Conservation (phyloP, 1,140 invertebrate species). For the Drosophila pseudoananassae region DNA sequence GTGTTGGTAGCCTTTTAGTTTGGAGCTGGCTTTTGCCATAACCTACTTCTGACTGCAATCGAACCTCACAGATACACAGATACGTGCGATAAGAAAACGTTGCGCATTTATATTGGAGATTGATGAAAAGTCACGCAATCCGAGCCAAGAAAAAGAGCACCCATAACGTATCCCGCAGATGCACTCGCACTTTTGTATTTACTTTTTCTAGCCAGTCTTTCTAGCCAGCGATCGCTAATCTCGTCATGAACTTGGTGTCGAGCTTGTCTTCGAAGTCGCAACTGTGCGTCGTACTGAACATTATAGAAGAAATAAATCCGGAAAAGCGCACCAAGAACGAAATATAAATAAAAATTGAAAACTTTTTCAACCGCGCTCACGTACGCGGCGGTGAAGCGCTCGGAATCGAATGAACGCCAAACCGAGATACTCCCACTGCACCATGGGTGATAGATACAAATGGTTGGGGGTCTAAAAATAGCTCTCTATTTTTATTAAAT, state of each 20-base stretch:
- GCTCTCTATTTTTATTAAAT: background rate
- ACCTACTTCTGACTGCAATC: constrained; percentile 74
- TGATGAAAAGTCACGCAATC: constrained; percentile 65
- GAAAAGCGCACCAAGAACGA: constrained; percentile 32
- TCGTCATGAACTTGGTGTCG: constrained; percentile 51
- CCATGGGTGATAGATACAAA: background rate
- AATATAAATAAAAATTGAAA: constrained; percentile 41
- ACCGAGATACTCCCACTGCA: constrained; percentile 2
- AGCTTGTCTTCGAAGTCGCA: constrained; percentile 44
- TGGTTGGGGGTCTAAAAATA: background rate
- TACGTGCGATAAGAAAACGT: constrained; percentile 69
- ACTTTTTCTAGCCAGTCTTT: constrained; percentile 29
- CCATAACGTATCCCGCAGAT: constrained; percentile 1
- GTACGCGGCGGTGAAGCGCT: constrained; percentile 62
- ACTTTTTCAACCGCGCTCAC: constrained; percentile 54
- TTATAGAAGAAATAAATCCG: constrained; percentile 65
- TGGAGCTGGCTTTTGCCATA: constrained; percentile 36
- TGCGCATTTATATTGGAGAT: constrained; percentile 67
- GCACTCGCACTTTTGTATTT: constrained; percentile 66
- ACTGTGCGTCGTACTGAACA: constrained; percentile 54
- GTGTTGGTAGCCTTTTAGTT: constrained; percentile 21
- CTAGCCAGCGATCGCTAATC: constrained; percentile 51
- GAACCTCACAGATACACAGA: constrained; percentile 18
- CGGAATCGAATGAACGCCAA: constrained; percentile 54
- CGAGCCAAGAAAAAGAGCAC: background rate